Evolutionary conservation across 2,888 invertebrate species (phyloP).

Genomic region (Drosophila pseudotakahashii): DNA sequence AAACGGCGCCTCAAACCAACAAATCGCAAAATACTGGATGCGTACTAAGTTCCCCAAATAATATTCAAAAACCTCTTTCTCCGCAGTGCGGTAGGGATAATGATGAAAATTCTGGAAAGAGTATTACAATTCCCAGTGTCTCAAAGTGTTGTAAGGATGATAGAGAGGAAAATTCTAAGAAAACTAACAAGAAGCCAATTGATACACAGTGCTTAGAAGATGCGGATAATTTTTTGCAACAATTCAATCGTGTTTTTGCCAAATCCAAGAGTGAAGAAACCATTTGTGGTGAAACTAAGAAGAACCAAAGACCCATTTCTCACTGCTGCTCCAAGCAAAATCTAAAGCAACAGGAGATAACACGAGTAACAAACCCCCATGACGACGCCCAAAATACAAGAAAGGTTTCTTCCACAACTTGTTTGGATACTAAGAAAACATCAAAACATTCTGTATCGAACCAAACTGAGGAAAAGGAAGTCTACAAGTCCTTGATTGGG

Average conservation of each 20-base stretch:
- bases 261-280: not conserved
- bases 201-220: slow-evolving; percentile 1
- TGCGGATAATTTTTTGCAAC: not conserved
- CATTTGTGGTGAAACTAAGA: not conserved
- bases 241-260: slow-evolving; percentile 5
- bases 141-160: not conserved
- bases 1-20: too few species aligned
- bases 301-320: not conserved
- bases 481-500: slow-evolving; percentile 10
- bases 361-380: not conserved
- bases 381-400: too few species aligned
- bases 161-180: not conserved
- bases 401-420: not conserved
- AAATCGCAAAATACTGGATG: too few species aligned
- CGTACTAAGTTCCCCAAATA: not conserved
- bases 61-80: not conserved
- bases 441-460: not conserved
- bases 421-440: too few species aligned
- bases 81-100: not conserved
- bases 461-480: not conserved
- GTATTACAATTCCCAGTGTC: not conserved
- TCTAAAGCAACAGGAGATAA: not conserved
- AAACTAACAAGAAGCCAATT: not conserved
- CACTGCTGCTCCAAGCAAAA: not conserved
- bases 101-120: not conserved